Evolutionary conservation across 2,888 invertebrate species (phyloP).

Genomic region (Lymantria monacha): DNA sequence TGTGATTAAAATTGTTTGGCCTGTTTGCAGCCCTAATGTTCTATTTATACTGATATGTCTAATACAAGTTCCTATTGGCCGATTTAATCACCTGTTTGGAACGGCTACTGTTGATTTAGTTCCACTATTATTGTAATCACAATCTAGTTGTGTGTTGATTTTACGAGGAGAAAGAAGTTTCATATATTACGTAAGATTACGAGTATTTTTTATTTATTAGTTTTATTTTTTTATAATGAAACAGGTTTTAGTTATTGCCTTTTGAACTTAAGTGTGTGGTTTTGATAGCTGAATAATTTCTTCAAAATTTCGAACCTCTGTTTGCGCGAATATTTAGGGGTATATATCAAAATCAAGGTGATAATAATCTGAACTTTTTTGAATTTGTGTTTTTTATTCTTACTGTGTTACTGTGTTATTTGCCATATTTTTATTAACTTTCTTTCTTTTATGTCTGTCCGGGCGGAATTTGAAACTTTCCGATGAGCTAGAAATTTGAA

Average conservation of each 20-base stretch:
- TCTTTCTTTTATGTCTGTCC: too few species aligned
- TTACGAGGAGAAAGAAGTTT: conserved; percentile 20
- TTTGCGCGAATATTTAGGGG: not conserved
- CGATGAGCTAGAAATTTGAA: too few species aligned
- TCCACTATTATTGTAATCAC: conserved; percentile 11
- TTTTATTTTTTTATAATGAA: not conserved
- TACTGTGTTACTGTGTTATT: too few species aligned
- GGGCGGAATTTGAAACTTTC: too few species aligned
- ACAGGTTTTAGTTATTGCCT: not conserved
- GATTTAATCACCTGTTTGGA: conserved; percentile 17
- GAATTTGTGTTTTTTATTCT: too few species aligned
- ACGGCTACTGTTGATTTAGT: conserved; percentile 18
- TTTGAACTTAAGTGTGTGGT: too few species aligned
- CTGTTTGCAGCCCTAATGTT: conserved; percentile 7
- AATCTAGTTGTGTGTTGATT: conserved; percentile 2
- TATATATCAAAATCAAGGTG: too few species aligned
- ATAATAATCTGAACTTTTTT: too few species aligned
- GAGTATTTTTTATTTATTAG: not conserved
- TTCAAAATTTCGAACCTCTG: not conserved
- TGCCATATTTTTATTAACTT: too few species aligned
- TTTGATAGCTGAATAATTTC: not conserved
- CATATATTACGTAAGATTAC: not conserved
- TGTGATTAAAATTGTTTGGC: conserved; percentile 13
- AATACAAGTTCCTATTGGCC: conserved; percentile 23
- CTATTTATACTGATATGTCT: conserved; percentile 25